Evolutionary conservation across 2,797 vertebrate species (phyloP), one percentile per base, ranked within the genome.

Genomic region (Phoeniculus purpureus): DNA sequence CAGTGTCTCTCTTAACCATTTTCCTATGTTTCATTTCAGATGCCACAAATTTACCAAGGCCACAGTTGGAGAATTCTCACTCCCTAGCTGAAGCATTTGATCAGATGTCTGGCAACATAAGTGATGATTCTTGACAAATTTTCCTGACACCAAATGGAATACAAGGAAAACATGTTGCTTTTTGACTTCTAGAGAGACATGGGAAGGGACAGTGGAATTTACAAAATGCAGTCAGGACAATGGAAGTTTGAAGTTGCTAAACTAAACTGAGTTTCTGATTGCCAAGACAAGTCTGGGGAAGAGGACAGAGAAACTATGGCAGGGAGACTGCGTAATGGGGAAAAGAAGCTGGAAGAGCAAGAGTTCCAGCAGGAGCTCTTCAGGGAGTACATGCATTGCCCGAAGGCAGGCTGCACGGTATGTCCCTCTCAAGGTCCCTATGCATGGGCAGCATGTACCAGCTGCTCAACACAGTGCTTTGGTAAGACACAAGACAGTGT

Each of bases 11-110:
- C 17, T 91, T 95, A 95, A 96, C 84, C 52, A 60, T 88, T 60
- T 90, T 85, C 55, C 70, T 96, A n/a, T 96, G 92, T 94, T 96
- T 96, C 79, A 90, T 96, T 96, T 94, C 95, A 96, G 95, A 93
- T 95, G 58, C 86, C 82, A 60, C 86, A 62, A 50, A 72, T 81
- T 72, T 89, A 90, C 88, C 88, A 64, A 40, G 70, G 40, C 79
- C 62, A 61, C 86, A 93, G n/a, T 75, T 89, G 92, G 79, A 93
- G 76, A 95, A 92, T 95, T 85, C 92, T 94, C 90, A 65, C 84
- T 94, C 66, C 62, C 73, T 95, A 94, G 79, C 85, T 70, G 90
- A 95, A 96, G 88, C 60, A 29, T 90, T 92, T 94, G 70, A 93
- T 93, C 81, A 76, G 81, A 94, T 62, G 84, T 92, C 90, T 94